Percentiles rank a stretch among this genome's conserved stretches.
These are phyloP conservation scores for Phaenicophaeus curvirostris DNA, from an alignment of 2,797 vertebrate species.

Conservation along the genomic window DNA sequence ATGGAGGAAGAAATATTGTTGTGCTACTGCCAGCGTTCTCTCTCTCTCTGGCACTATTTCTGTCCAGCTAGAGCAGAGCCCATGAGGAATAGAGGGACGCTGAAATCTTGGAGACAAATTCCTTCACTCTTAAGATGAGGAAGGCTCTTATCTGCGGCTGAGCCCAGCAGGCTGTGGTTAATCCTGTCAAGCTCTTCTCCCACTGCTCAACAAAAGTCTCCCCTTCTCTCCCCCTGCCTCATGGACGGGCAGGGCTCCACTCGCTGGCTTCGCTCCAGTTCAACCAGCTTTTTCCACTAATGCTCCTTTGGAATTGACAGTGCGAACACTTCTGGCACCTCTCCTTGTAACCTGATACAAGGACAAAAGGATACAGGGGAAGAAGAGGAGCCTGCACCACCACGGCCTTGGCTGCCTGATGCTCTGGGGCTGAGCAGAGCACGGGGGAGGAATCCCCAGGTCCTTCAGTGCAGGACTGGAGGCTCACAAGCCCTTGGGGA, in stretches of 20 bases:
- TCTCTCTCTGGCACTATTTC: not conserved
- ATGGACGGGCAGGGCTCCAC: not conserved
- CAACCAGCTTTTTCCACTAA: not conserved
- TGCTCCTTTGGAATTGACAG: not conserved
- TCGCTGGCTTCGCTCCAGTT: not conserved
- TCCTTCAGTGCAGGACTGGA: not conserved
- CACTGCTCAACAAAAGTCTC: not conserved
- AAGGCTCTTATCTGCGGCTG: not conserved
- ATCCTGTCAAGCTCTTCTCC: not conserved
- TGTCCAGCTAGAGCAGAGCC: not conserved
- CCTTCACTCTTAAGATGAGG: not conserved
- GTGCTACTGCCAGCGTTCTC: not conserved
- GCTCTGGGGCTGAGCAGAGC: not conserved
- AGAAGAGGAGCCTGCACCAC: not conserved
- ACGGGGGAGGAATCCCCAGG: accelerated
- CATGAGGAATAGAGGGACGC: not conserved
- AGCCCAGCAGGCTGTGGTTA: not conserved
- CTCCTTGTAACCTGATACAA: not conserved
- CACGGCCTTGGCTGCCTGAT: accelerated
- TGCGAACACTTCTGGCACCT: not conserved
- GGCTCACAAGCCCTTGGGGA: not conserved
- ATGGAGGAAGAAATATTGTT: not conserved
- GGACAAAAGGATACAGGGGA: not conserved
- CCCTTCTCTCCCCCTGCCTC: not conserved
- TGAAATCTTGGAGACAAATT: not conserved